Evolutionary conservation across 2,113 vertebrate genomes (phyloP), one percentile per base, ranked within the genome.

Genomic region (Corydoras sp.): DNA sequence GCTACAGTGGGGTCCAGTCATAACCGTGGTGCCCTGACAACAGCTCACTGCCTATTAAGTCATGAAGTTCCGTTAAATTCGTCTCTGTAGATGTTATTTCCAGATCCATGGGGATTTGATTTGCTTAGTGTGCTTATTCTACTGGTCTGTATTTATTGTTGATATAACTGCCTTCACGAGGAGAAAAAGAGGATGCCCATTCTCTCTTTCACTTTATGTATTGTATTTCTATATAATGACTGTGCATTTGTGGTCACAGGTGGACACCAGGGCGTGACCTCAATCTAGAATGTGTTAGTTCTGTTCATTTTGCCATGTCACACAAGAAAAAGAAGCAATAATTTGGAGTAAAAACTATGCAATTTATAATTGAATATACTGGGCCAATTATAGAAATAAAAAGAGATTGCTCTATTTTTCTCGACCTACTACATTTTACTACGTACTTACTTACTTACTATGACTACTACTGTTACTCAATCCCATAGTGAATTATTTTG

Each of bases 401-500:
- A 68, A 82, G 76, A 93, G 90, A 89, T 91, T 83, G 91, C 87
- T 94, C 84, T 94, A 93, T 94, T 94, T 94, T 95, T 94, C 35
- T 43, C 92, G 92, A 93, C 87, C 92, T 87, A 86, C 90, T 86
- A 86, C 91, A 86, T 92, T 94, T 92, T 94, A 89, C 89, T 94
- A 93, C 91, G 90, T 90, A 92, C 31, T 65, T 56, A 54, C 91
- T 90, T 90, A 92, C 31, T 65, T 56, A 54, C 55, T 51, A 60
- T 3, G 58, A 58, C 10, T 49, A 58, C 55, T 49, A 56, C 58
- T 51, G 50, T 58, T 69, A 50, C 43, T 84, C 89, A 91, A 92
- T 90, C 91, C 90, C 91, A 89, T 91, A 89, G 86, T 87, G 91
- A 92, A 91, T 93, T 92, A 93, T 93, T 94, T 93, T 92, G 88